Base-by-base conservation (phyloP, 2,113 vertebrate genomes). In the Phoenicopterus ruber region DNA sequence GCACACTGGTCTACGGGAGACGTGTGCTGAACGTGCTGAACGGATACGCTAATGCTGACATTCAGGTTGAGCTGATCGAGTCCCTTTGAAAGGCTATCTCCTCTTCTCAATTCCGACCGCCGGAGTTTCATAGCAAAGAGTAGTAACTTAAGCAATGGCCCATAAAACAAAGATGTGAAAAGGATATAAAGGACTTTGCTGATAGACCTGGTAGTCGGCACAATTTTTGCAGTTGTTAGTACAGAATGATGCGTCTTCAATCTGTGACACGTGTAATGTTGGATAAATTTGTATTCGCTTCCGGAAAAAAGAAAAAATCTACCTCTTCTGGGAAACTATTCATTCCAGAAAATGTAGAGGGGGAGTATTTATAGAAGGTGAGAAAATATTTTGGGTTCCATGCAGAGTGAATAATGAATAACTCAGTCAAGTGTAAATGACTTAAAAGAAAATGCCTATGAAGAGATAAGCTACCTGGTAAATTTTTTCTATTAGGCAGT, bases 331-430 rank as follows among this genome's bases (percentile, higher is more conserved):
- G 82, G 79, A 94, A 96, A 93, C 62, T 40, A 24, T 70, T 93
- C 78, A 82, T 83, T 88, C 81, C 80, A 94, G 63, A 92, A 93
- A 89, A 78, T 72, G 59, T 40, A 58, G 82, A 84, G 61, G 32
- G 29, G 8, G 13, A 86, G 58, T 90, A 93, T 94, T 97, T 95
- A 88, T 95, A 90, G 76, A 90, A 97, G 59, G 87, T 94, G 93
- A 95, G 94, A 94, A 96, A 94, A 94, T 95, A 91, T 77, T 94
- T 94, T 79, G 73, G 36, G 65, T 93, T 96, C 88, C 78, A 46
- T 76, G 44, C 13, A 22, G 19, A 95, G 69, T 91, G 95, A 90
- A 95, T 90, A 96, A 91, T 93, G 87, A 89, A 76, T 96, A 90
- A 74, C 32, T 95, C 72, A 73, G 58, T 82, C 72, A 80, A 90